phyloP scores from a whole-genome alignment of 2,113 vertebrate species.

The Clarias macrocephalus region DNA sequence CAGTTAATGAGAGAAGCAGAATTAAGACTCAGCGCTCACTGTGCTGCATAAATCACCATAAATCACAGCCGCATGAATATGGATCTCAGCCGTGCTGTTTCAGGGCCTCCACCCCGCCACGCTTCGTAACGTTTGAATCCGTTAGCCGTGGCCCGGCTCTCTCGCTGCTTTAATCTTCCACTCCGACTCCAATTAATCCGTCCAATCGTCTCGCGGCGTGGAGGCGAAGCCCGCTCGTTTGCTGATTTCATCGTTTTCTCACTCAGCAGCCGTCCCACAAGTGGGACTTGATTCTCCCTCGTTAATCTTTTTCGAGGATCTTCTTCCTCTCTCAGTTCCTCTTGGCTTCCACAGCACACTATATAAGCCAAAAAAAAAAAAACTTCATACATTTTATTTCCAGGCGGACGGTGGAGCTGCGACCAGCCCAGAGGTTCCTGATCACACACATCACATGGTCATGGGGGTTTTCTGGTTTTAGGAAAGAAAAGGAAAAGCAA shows the following conservation, averaged over 20 bases:
- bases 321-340: conserved; percentile 24
- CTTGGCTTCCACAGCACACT: not conserved
- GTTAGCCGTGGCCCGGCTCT: conserved; percentile 61
- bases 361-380: not conserved
- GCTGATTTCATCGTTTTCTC: conserved; percentile 49
- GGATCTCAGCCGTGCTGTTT: conserved; percentile 55
- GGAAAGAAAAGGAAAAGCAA: conserved; percentile 7
- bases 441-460: conserved; percentile 18
- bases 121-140: conserved; percentile 69
- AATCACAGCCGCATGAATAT: not conserved
- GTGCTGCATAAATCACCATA: conserved; percentile 1
- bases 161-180: conserved; percentile 66
- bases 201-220: conserved; percentile 56
- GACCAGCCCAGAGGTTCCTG: not conserved
- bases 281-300: conserved; percentile 19
- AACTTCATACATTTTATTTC: not conserved
- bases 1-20: conserved; percentile 6
- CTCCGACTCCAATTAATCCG: conserved; percentile 68
- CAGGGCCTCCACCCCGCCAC: conserved; percentile 60
- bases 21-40: not conserved
- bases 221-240: conserved; percentile 57
- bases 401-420: not conserved
- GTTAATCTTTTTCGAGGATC: not conserved
- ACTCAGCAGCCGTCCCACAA: conserved; percentile 25
- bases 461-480: not conserved